A percentile compares a stretch with the other conserved stretches of the same genome.
Evolutionary conservation across 2,113 vertebrate genomes (phyloP).

Genomic region (Corythornis madagascariensis): DNA sequence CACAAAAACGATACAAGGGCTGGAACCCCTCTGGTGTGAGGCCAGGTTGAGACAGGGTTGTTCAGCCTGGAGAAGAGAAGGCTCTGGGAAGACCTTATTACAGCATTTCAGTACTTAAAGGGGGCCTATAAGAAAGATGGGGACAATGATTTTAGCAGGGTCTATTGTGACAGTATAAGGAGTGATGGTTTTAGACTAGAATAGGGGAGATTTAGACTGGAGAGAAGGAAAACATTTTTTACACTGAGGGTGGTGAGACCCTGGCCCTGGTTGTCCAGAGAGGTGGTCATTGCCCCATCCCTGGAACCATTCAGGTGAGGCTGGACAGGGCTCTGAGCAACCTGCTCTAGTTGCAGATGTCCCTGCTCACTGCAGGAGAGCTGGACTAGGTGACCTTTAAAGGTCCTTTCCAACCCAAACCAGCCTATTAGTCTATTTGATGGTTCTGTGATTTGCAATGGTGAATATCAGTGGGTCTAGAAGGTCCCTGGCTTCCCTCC

Average conservation of each 20-base stretch:
- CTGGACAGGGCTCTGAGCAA: neutral
- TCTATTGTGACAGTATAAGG: neutral
- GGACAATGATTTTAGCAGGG: neutral
- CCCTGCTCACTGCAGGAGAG: neutral
- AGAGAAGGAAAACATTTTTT: neutral
- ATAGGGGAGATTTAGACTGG: neutral
- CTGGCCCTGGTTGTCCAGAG: neutral
- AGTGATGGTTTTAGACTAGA: neutral
- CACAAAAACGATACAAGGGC: neutral
- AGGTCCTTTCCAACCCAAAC: neutral
- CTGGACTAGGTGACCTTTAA: neutral
- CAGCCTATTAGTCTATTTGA: neutral
- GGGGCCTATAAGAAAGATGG: neutral
- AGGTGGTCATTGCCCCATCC: neutral
- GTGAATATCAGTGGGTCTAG: rapidly evolving
- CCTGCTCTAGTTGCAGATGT: neutral
- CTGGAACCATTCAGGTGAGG: neutral
- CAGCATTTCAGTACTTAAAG: neutral
- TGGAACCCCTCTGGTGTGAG: neutral
- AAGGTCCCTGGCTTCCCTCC: too few relatives aligned
- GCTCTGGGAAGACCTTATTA: neutral
- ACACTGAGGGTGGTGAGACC: neutral
- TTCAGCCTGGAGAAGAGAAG: neutral
- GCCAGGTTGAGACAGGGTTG: neutral
- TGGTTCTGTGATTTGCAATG: neutral